Conservation (phyloP, 2,888 invertebrate genomes). For the Eumacrocentrus americanus region DNA sequence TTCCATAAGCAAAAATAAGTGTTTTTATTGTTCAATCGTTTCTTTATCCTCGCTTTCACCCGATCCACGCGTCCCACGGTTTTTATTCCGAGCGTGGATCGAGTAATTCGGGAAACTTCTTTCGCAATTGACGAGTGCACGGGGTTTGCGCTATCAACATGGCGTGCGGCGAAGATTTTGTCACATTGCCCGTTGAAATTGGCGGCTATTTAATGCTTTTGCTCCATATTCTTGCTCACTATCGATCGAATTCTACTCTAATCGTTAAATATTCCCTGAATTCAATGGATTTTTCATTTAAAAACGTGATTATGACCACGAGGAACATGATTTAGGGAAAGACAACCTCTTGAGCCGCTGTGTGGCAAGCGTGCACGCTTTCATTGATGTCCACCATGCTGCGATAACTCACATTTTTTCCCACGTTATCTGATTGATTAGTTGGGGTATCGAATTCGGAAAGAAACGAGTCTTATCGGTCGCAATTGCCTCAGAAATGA, state of each 20-base stretch:
- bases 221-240: background rate
- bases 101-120: constrained; percentile 17
- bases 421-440: no score
- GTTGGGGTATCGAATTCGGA: background rate
- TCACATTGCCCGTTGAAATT: constrained; percentile 42
- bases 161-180: constrained; percentile 62
- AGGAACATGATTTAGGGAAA: background rate
- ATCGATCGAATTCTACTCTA: background rate
- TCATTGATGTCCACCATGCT: constrained; percentile 19
- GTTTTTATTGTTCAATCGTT: background rate
- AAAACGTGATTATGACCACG: background rate
- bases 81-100: background rate
- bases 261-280: background rate
- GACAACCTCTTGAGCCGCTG: background rate
- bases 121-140: constrained; percentile 44
- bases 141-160: constrained; percentile 64
- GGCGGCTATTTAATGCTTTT: constrained; percentile 7
- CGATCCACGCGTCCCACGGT: background rate
- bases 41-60: background rate
- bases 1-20: constrained; percentile 22
- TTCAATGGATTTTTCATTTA: background rate
- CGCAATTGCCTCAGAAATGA: no score
- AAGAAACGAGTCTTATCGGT: background rate
- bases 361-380: constrained; percentile 12
- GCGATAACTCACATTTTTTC: background rate